These are phyloP conservation scores for Chaenocephalus aceratus DNA, from an alignment of 2,113 vertebrate species.

Conservation along the genomic window DNA sequence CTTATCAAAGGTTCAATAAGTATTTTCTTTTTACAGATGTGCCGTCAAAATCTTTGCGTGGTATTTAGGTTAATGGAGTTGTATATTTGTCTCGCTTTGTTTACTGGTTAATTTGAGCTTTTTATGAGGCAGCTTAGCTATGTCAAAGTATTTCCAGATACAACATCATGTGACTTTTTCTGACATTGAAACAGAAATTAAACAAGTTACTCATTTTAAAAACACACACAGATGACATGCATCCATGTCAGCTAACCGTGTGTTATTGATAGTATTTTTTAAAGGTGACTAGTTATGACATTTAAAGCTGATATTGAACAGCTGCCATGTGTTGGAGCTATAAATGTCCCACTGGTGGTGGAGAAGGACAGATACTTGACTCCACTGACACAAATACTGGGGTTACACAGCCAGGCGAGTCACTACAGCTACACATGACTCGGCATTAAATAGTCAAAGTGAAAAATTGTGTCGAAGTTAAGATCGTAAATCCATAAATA, in stretches of 20 bases:
- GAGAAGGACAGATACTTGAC: slow-evolving; percentile 62
- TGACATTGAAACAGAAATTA: not conserved
- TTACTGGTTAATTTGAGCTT: not conserved
- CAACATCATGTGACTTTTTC: not conserved
- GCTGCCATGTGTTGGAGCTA: slow-evolving; percentile 64
- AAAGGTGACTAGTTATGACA: not conserved
- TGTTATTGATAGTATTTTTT: slow-evolving; percentile 21
- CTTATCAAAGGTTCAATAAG: not conserved
- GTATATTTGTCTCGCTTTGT: not conserved
- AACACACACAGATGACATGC: not conserved
- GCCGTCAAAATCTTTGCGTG: not conserved
- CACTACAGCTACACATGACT: slow-evolving; percentile 42
- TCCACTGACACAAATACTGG: slow-evolving; percentile 64
- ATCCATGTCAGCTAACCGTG: not conserved
- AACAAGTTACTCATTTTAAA: not conserved
- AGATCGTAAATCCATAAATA: not conserved
- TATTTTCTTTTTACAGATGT: not conserved
- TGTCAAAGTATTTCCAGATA: slow-evolving; percentile 6
- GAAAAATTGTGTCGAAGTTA: slow-evolving; percentile 25
- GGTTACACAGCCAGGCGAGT: slow-evolving; percentile 21
- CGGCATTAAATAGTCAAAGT: slow-evolving; percentile 32
- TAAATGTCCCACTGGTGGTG: slow-evolving; percentile 64
- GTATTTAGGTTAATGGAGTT: not conserved
- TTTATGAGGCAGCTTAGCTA: not conserved
- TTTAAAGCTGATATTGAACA: slow-evolving; percentile 51